Base-by-base conservation (phyloP, 2,113 vertebrate genomes). In the Malurus alboscapulatus region DNA sequence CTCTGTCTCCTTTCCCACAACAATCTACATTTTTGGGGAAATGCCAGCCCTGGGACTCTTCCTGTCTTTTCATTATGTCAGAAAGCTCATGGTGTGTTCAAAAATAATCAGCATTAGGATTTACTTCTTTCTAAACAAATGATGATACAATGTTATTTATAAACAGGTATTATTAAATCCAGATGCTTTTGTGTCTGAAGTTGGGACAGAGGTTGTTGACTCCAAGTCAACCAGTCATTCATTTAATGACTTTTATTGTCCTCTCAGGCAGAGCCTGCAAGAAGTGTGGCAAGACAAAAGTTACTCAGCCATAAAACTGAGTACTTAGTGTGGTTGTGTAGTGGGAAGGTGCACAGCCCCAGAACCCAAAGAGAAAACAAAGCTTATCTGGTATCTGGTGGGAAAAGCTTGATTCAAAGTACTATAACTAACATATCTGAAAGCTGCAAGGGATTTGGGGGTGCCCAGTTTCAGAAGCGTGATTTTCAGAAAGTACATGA, bases 1-100 rank as follows among this genome's bases (percentile, higher is more conserved):
- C 93, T 93, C 93, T 94, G 92, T 95, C 93, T 94, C 95, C 95
- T 95, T 97, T 97, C 97, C 95, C 96, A 97, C 95, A 96, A 96
- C 92, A 96, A 97, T 91, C 87, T 72, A 69, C 91, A 88, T 92
- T 96, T 96, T 63, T 93, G 91, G 93, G 97, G 97, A 97, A 97
- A 96, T 97, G 95, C 96, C 96, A 97, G 80, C 94, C 78, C 80
- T 84, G 67, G 84, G 95, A 94, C 92, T 96, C 96, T 97, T 97
- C 97, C 97, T 96, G 96, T 96, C 86, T 92, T 95, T 97, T 92
- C 79, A 95, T 96, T 97, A 96, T 96, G 91, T 92, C 94, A 91
- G 88, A 96, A 94, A 92, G 79, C 95, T 90, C 96, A 91, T 90
- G 87, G 83, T 78, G 92, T 68, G 96, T 95, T 97, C 62, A 93